Base-by-base conservation (phyloP, 2,888 invertebrate genomes). In the Drosophila birchii region DNA sequence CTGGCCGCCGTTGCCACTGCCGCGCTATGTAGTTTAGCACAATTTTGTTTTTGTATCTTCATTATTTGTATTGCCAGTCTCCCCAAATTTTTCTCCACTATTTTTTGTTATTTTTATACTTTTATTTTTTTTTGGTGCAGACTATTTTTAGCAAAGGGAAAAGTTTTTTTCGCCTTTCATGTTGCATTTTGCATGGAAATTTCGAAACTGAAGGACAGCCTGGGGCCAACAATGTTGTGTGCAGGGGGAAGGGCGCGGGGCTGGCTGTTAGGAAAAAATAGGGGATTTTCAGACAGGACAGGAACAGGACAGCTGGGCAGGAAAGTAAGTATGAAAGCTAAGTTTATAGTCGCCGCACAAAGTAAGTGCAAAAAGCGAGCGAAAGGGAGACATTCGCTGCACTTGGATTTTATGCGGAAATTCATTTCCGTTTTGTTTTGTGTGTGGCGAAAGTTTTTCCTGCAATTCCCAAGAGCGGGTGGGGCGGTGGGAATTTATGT, bases 371-470 rank as follows among this genome's bases (percentile, higher is more conserved):
- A 44, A 39, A 45, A 47, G 56, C n/a, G 47, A 47, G 53, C 16
- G 45, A 26, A 26, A 9, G 32, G 23, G 55, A 54, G 54, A 58
- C 54, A 71, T 55, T 72, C 66, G 76, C 62, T 59, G 79, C 79
- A 76, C 78, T 80, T 72, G 83, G 64, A 81, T 83, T 76, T 74
- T 74, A 76, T 78, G 71, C 85, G 83, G 85, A 87, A 86, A 86
- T 86, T 86, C 87, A 87, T 86, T 86, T 86, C 87, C 87, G 85
- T 70, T 81, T 76, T 79, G 75, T 78, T 75, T 74, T 76, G 66
- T 73, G 53, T 56, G 45, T 47, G 45, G 54, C 51, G n/a, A 78
- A 51, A 79, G 57, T 71, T 86, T 82, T 81, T 77, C 69, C 61
- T 59, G 63, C 34, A 53, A 36, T 53, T 53, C 23, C 60, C 58